phyloP scores from a whole-genome alignment of 2,888 invertebrate genomes.

The Phragmatobia fuliginosa region DNA sequence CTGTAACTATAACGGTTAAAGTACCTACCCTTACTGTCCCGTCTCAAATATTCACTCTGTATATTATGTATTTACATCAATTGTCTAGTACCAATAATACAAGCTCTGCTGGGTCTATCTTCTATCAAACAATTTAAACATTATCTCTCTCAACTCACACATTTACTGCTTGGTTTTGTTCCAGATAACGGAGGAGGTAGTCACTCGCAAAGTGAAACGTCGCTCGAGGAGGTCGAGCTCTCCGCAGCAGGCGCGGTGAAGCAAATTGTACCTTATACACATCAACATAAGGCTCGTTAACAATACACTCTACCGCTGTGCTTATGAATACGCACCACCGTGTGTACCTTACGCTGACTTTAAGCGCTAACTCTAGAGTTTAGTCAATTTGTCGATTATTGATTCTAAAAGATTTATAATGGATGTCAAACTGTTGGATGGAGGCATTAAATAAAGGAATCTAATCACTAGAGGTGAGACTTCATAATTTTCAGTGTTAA shows the following conservation, averaged over 20 bases:
- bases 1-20: too few relatives aligned
- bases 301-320: conserved; percentile 27
- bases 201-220: conserved; percentile 57
- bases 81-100: too few relatives aligned
- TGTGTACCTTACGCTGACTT: conserved; percentile 32
- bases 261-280: conserved; percentile 15
- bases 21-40: too few relatives aligned
- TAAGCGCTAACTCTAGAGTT: conserved; percentile 21
- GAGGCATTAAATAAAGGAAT: not conserved
- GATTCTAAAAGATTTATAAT: conserved; percentile 3
- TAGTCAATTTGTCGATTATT: conserved; percentile 4
- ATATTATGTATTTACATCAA: too few relatives aligned
- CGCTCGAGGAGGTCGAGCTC: conserved; percentile 57
- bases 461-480: not conserved
- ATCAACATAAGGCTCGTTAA: conserved; percentile 35
- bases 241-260: conserved; percentile 62
- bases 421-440: not conserved
- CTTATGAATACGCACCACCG: conserved; percentile 35
- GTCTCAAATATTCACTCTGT: too few relatives aligned
- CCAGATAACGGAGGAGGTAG: conserved; percentile 66
- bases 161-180: conserved; percentile 19
- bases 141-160: not conserved
- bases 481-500: not conserved
- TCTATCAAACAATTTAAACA: not conserved
- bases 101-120: too few relatives aligned